These are phyloP conservation scores for Drosophila phalerata DNA, from an alignment of 2,888 invertebrate species.

Conservation along the genomic window DNA sequence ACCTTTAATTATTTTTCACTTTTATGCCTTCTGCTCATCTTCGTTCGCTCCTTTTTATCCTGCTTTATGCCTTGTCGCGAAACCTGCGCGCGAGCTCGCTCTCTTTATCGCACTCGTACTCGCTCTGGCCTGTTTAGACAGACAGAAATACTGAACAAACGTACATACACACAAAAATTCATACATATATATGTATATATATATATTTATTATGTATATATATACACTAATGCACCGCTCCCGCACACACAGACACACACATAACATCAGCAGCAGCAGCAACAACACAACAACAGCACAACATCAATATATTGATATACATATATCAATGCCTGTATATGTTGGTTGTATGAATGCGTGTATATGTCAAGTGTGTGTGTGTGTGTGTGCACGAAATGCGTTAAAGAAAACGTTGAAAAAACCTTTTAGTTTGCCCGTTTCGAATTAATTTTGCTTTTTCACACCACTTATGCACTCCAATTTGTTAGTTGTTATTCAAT, in stretches of 20 bases:
- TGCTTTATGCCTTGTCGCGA: constrained; percentile 62
- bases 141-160: constrained; percentile 58
- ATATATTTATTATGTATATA: constrained; percentile 37
- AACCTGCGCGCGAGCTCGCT: constrained; percentile 72
- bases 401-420: constrained; percentile 76
- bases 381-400: constrained; percentile 72
- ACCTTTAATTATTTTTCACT: constrained; percentile 81
- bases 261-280: constrained; percentile 25
- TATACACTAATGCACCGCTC: constrained; percentile 66
- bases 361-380: constrained; percentile 30
- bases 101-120: constrained; percentile 51
- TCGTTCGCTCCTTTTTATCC: constrained; percentile 75
- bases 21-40: constrained; percentile 76
- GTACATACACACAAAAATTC: constrained; percentile 21
- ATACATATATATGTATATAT: constrained; percentile 45
- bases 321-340: constrained; percentile 73
- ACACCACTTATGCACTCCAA: constrained; percentile 60
- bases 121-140: constrained; percentile 52
- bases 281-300: constrained; percentile 72
- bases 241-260: constrained; percentile 44
- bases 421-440: constrained; percentile 62
- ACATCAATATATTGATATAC: constrained; percentile 80
- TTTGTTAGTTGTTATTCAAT: constrained; percentile 53
- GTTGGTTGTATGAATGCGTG: constrained; percentile 36
- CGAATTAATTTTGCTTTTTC: constrained; percentile 53